phyloP scores from a whole-genome alignment of 30 jellyfish, hydroid and myxozoan genomes.

The Chrysaora quinquecirrha region DNA sequence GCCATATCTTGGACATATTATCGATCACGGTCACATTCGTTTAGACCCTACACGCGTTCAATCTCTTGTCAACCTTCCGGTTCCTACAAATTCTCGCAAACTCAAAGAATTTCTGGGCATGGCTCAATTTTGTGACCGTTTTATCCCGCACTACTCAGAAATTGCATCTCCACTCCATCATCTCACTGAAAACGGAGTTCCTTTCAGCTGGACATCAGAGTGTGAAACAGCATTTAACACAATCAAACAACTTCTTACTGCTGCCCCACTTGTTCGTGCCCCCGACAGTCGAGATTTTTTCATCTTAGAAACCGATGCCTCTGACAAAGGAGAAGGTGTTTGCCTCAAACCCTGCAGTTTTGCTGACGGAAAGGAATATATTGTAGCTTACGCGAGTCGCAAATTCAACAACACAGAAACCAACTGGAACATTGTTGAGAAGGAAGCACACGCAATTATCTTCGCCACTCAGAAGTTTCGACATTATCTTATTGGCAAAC shows the following conservation, averaged over 20 bases:
- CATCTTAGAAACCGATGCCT: too few species aligned
- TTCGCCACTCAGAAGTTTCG: not conserved
- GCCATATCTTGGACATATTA: constrained; percentile 35
- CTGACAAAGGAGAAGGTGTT: constrained; percentile 25
- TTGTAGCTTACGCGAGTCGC: not conserved
- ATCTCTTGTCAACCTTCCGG: not conserved
- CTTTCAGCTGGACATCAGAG: not conserved
- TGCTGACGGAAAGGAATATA: not conserved
- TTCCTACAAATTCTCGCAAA: not conserved
- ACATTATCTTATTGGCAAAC: not conserved
- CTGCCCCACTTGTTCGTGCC: constrained; percentile 20
- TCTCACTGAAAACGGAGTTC: not conserved
- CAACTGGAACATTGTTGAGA: too few species aligned
- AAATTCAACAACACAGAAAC: not conserved
- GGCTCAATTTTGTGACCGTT: constrained; percentile 21
- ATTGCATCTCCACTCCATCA: not conserved
- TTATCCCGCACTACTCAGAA: constrained; percentile 2
- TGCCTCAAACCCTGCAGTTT: not conserved
- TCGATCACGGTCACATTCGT: constrained; percentile 34
- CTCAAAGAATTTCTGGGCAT: constrained; percentile 22
- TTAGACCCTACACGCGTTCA: constrained; percentile 37
- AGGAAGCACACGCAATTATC: not conserved
- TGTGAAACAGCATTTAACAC: not conserved
- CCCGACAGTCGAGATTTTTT: constrained; percentile 24
- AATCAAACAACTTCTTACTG: not conserved